These are phyloP conservation scores for Pangasius sanitwongsei DNA, from an alignment of 2,797 vertebrate genomes.

Conservation along the genomic window DNA sequence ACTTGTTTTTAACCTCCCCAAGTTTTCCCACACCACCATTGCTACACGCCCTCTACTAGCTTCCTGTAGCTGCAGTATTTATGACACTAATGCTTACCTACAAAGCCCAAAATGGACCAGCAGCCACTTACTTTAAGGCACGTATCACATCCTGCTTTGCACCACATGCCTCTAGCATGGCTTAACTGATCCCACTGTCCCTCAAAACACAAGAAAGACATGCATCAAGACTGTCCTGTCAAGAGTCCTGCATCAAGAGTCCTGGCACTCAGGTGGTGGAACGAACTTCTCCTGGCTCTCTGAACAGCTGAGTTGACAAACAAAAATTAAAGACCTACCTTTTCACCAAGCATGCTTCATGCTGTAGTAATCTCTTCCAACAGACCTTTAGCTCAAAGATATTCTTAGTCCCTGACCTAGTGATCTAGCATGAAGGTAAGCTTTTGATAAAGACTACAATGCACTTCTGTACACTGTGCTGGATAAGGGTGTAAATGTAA, in stretches of 20 bases:
- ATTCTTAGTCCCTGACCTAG: not conserved
- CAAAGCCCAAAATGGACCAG: not conserved
- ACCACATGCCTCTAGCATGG: not conserved
- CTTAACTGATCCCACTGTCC: not conserved
- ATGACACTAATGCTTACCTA: not conserved
- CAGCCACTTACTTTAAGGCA: not conserved
- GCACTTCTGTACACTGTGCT: not conserved
- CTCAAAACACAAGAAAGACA: not conserved
- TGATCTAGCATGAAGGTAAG: too few species aligned
- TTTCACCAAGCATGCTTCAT: not conserved
- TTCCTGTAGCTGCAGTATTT: not conserved
- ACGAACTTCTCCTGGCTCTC: not conserved
- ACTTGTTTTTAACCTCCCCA: not conserved
- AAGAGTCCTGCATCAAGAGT: not conserved
- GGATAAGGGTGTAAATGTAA: not conserved
- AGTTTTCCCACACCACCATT: not conserved
- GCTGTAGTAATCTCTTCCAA: not conserved
- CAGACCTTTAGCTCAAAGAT: not conserved
- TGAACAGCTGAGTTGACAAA: not conserved
- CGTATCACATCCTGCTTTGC: not conserved
- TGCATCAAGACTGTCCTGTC: not conserved
- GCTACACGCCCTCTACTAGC: not conserved
- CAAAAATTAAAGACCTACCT: not conserved
- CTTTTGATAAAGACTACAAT: not conserved
- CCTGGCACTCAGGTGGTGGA: not conserved